phyloP scores from a whole-genome alignment of 1,140 invertebrate genomes.

The Drosophila sulfurigaster region DNA sequence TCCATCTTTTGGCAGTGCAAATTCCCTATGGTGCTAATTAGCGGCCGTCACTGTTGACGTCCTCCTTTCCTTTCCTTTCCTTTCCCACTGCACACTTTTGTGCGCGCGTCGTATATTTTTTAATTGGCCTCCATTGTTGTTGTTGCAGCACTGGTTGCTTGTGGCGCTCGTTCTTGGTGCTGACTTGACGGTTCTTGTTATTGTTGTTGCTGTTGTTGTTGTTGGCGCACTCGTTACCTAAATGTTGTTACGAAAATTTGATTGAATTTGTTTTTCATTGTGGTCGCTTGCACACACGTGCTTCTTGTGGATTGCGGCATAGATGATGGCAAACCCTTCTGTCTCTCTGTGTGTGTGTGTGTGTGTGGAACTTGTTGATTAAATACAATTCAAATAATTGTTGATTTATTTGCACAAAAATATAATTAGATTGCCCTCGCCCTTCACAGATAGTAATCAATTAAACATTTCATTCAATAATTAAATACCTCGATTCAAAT shows the following conservation, averaged over 20 bases:
- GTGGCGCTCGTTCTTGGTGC: constrained; percentile 16
- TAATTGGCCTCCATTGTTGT: constrained; percentile 66
- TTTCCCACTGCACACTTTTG: constrained; percentile 47
- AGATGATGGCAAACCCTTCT: neutral
- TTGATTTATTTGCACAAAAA: too few relatives aligned
- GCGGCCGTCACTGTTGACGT: constrained; percentile 65
- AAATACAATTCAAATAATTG: too few relatives aligned
- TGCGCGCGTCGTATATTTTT: constrained; percentile 73
- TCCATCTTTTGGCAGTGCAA: constrained; percentile 49
- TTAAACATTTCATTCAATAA: too few relatives aligned
- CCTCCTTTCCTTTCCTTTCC: constrained; percentile 39
- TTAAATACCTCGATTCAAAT: too few relatives aligned
- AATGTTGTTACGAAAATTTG: constrained; percentile 48
- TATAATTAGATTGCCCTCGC: too few relatives aligned
- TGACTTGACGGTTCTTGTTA: constrained; percentile 21
- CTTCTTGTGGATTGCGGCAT: neutral
- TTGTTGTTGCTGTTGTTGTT: constrained; percentile 23
- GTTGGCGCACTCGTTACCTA: constrained; percentile 35
- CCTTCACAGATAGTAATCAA: too few relatives aligned
- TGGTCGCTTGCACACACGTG: constrained; percentile 9
- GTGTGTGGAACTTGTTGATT: too few relatives aligned
- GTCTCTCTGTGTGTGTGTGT: neutral
- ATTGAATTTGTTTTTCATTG: constrained; percentile 50
- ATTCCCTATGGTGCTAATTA: constrained; percentile 84
- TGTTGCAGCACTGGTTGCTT: constrained; percentile 15